These are phyloP conservation scores for Oxyura jamaicensis DNA, from an alignment of 2,113 vertebrate genomes.

Conservation along the genomic window DNA sequence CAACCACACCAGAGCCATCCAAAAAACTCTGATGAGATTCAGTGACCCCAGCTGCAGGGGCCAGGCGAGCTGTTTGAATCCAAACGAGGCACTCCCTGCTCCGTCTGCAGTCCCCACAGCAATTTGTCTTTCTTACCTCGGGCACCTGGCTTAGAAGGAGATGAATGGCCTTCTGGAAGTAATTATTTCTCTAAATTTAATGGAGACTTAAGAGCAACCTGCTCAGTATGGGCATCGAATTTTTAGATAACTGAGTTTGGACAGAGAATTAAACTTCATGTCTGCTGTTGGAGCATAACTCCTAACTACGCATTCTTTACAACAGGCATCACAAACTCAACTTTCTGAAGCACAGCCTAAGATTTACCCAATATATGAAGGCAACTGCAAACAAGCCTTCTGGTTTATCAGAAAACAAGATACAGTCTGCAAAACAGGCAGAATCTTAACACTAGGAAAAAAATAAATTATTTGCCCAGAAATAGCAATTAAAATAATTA, in stretches of 20 bases:
- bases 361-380: neutral
- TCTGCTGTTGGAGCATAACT: neutral
- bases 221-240: constrained; percentile 1
- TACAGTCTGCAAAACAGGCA: neutral
- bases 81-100: neutral
- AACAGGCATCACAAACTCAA: neutral
- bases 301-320: neutral
- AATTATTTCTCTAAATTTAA: constrained; percentile 64
- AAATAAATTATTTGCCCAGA: neutral
- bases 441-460: neutral
- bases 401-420: neutral
- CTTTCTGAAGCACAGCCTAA: neutral
- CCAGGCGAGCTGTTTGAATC: neutral
- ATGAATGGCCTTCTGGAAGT: constrained; percentile 43
- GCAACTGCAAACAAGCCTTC: neutral
- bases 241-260: constrained; percentile 38
- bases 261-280: constrained; percentile 18
- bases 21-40: neutral
- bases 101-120: constrained; percentile 1
- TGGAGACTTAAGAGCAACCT: constrained; percentile 43
- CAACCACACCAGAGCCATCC: neutral
- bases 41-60: neutral
- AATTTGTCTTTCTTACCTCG: constrained; percentile 65
- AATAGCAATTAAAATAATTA: neutral
- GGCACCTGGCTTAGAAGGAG: constrained; percentile 41